Evolutionary conservation across 2,113 vertebrate genomes (phyloP).

Genomic region (Nesospiza acunhae): DNA sequence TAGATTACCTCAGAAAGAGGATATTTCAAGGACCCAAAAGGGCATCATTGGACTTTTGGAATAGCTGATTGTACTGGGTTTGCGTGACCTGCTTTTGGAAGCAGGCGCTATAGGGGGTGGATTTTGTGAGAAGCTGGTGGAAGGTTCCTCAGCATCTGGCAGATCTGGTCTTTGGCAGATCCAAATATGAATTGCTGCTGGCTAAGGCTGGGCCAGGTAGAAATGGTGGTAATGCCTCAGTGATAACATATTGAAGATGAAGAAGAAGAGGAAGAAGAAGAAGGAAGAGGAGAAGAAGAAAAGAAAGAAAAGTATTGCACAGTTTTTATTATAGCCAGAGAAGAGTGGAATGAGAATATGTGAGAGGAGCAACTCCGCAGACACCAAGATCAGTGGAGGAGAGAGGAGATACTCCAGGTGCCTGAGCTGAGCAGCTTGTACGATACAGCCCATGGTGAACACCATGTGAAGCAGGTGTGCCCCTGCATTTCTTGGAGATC

Average conservation of each 20-base stretch:
- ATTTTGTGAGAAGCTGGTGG: not conserved
- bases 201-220: not conserved
- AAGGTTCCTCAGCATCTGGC: not conserved
- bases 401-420: not conserved
- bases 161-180: not conserved
- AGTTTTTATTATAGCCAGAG: not conserved
- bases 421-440: not conserved
- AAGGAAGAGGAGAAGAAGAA: not conserved
- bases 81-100: not conserved
- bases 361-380: not conserved
- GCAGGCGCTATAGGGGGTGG: not conserved
- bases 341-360: not conserved
- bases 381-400: not conserved
- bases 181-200: not conserved
- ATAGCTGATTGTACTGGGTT: not conserved
- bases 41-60: not conserved
- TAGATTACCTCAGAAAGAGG: not conserved
- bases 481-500: not conserved
- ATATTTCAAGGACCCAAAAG: not conserved
- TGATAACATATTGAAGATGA: not conserved
- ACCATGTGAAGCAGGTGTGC: not conserved
- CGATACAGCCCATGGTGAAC: not conserved
- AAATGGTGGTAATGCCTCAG: not conserved
- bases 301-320: not conserved
- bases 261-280: not conserved